Evolutionary conservation across 2,113 vertebrate genomes (phyloP).

Genomic region (Heteronetta atricapilla): DNA sequence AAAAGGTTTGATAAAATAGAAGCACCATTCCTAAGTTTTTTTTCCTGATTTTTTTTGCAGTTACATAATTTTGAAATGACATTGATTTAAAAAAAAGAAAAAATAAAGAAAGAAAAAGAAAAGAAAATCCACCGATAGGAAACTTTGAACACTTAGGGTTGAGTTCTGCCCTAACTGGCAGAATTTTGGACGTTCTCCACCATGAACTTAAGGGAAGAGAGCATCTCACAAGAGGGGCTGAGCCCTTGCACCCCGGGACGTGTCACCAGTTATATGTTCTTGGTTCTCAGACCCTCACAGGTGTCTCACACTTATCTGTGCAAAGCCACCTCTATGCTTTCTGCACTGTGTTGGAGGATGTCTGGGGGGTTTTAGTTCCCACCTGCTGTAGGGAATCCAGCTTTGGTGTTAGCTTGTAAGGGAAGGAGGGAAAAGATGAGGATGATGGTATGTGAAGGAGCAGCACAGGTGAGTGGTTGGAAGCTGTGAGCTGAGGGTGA

Average conservation of each 20-base stretch:
- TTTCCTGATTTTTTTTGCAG: slow-evolving; percentile 47
- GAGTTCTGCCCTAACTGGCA: not conserved
- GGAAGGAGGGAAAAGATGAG: not conserved
- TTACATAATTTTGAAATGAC: slow-evolving; percentile 43
- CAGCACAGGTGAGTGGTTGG: not conserved
- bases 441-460: not conserved
- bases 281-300: not conserved
- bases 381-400: not conserved
- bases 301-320: not conserved
- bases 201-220: not conserved
- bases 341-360: not conserved
- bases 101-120: not conserved
- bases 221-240: not conserved
- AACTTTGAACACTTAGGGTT: not conserved
- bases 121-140: not conserved
- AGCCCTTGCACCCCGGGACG: not conserved
- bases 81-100: not conserved
- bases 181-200: not conserved
- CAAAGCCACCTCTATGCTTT: not conserved
- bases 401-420: too few species aligned
- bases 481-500: not conserved
- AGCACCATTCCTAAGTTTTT: not conserved
- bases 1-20: slow-evolving; percentile 63
- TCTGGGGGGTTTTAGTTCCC: not conserved
- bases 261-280: too few species aligned